Evolutionary conservation across 2,113 vertebrate species (phyloP), one percentile per base, ranked within the genome.

Genomic region (Struthio camelus): DNA sequence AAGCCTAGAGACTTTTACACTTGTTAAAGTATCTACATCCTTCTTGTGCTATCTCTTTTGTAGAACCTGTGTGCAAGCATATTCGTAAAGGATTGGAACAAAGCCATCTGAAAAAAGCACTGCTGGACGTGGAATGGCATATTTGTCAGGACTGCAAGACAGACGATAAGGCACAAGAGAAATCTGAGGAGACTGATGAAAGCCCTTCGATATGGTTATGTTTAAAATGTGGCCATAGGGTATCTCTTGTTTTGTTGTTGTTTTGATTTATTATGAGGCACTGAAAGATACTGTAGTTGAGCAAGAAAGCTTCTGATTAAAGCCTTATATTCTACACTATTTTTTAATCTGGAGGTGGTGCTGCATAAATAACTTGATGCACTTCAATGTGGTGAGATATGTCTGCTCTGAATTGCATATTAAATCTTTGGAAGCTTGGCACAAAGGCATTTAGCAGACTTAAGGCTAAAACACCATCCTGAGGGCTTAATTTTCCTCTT

Each of bases 171-270:
- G 65, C 90, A 71, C 97, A 90, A 85, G 95, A 96, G 85, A 96
- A 97, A 58, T 67, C 97, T 53, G 97, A 98, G 50, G 98, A 98
- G 58, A 42, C 76, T 17, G 97, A 95, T 24, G 98, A 98, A 93
- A 85, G 94, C 36, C 93, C 96, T 58, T 90, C 96, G 0, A 80
- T 99, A 94, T 99, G 99, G 99, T 97, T 99, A 88, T 99, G 99
- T 97, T 98, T 99, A 87, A 99, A 99, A 98, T 99, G 99, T 93
- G 99, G 99, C 76, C 98, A 99, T 80, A 98, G 98, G 98, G 99
- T 99, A 98, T 95, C 48, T 94, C 27, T 71, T 67, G 28, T 84
- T 96, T 96, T 98, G 61, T 80, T 96, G 44, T 85, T 93, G 48
- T 72, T 88, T 83, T 76, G n/a, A n/a, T n/a, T n/a, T n/a, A n/a